These are phyloP conservation scores for Nibea coibor DNA, from an alignment of 2,113 vertebrate species.

Conservation along the genomic window DNA sequence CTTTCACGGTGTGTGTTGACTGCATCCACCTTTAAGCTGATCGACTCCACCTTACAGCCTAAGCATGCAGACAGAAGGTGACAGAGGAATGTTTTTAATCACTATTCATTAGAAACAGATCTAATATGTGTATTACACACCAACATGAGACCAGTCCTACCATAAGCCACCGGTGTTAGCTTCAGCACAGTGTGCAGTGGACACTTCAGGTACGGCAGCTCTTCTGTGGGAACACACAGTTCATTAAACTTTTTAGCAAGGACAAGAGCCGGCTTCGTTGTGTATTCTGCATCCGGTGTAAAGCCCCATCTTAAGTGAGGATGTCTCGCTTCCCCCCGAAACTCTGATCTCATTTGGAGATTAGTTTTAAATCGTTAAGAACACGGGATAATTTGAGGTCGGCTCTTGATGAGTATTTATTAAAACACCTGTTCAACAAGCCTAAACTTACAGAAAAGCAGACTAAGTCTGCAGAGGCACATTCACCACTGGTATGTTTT, in stretches of 20 bases:
- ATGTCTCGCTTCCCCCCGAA: no score
- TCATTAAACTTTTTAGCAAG: neutral
- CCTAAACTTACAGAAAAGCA: no score
- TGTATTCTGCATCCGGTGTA: neutral
- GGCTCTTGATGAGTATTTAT: neutral
- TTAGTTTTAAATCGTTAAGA: no score
- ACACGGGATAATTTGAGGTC: no score
- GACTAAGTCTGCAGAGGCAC: neutral
- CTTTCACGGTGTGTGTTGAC: slow-evolving; percentile 96
- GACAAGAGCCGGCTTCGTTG: neutral
- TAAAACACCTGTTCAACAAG: neutral
- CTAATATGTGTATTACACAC: neutral
- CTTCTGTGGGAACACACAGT: slow-evolving; percentile 81
- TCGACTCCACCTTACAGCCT: slow-evolving; percentile 98
- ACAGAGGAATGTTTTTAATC: neutral
- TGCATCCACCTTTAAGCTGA: slow-evolving; percentile 92
- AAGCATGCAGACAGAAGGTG: slow-evolving; percentile 1
- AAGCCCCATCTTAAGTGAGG: neutral
- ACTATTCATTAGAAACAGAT: neutral
- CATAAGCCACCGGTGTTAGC: slow-evolving; percentile 96
- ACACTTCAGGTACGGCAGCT: slow-evolving; percentile 98
- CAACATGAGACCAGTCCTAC: slow-evolving; percentile 77
- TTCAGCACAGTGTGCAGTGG: slow-evolving; percentile 96
- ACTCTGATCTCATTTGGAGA: no score
- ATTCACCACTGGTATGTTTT: neutral